Evolutionary conservation across 1,140 invertebrate genomes (phyloP), one percentile per base, ranked within the genome.

Genomic region (Drosophila yakuba): DNA sequence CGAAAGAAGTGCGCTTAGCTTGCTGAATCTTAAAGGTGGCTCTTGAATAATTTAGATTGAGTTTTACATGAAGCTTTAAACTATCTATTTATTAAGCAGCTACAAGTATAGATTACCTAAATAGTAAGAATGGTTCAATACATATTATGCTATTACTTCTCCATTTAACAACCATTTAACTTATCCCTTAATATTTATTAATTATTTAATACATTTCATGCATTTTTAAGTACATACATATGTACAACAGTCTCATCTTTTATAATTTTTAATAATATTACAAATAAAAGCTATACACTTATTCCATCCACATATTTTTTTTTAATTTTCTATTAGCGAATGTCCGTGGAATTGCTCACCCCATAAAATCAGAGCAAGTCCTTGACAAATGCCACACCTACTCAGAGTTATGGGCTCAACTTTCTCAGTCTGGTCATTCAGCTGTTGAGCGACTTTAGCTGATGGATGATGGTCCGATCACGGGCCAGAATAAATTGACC

Each of bases 401-500:
- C 20, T 17, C 68, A 48, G 48, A 64, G 28, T 14, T 43, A 60
- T 43, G 36, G 23, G 28, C 12, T 48, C 44, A 28, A 15, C 25
- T 66, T 54, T 38, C 58, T 58, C 43, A 25, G 47, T 51, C 47
- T 47, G 12, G 44, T 36, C 48, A 38, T 62, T 62, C 47, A 67
- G 47, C 45, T 41, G 57, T 41, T 39, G 59, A 23, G 47, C 60
- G 17, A 43, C 55, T 81, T 76, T 72, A 56, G n/a, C 52, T 69
- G 55, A 61, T 58, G 32, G 48, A 57, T 63, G 76, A 20, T 66
- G 71, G 57, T 47, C 35, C 17, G 45, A 25, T 44, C 44, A 28
- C 44, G 50, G 44, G 25, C 66, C 79, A 76, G 60, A 50, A 71
- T 48, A 79, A 88, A 79, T 67, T 83, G 80, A 79, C 79, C 83